These are phyloP conservation scores for Enteromius argenteus DNA, from an alignment of 2,797 vertebrate genomes.

Conservation along the genomic window DNA sequence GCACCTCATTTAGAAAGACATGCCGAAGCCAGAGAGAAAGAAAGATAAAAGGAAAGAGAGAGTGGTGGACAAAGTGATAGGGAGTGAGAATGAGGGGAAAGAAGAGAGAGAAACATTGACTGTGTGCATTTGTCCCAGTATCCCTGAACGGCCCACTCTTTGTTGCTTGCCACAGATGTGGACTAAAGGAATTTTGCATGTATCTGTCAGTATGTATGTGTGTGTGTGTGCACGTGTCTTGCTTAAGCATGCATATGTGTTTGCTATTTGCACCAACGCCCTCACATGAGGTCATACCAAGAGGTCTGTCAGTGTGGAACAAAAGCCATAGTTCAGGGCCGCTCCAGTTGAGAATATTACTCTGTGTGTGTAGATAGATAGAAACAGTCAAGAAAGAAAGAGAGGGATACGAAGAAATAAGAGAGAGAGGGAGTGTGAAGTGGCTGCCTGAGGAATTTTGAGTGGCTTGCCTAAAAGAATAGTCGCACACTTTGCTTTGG, in stretches of 20 bases:
- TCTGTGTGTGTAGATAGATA: conserved; percentile 60
- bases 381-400: conserved; percentile 10
- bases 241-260: conserved; percentile 55
- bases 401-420: conserved; percentile 34
- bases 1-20: conserved; percentile 65
- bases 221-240: conserved; percentile 19
- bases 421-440: conserved; percentile 54
- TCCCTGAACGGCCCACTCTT: neutral
- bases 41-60: conserved; percentile 61
- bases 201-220: conserved; percentile 41
- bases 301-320: conserved; percentile 78
- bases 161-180: conserved; percentile 27
- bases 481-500: conserved; percentile 59
- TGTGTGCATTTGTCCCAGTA: neutral
- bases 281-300: conserved; percentile 77
- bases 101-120: neutral
- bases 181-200: conserved; percentile 47
- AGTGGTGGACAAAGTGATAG: conserved; percentile 61
- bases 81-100: conserved; percentile 34
- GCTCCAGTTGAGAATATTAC: conserved; percentile 69
- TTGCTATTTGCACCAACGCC: conserved; percentile 63
- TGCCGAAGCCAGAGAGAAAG: conserved; percentile 56
- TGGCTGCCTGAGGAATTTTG: conserved; percentile 60
- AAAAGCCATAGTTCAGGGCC: conserved; percentile 78
- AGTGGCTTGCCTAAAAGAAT: conserved; percentile 58